Evolutionary conservation across 2,888 invertebrate species (phyloP).

Genomic region (Drosophila paucipuncta): DNA sequence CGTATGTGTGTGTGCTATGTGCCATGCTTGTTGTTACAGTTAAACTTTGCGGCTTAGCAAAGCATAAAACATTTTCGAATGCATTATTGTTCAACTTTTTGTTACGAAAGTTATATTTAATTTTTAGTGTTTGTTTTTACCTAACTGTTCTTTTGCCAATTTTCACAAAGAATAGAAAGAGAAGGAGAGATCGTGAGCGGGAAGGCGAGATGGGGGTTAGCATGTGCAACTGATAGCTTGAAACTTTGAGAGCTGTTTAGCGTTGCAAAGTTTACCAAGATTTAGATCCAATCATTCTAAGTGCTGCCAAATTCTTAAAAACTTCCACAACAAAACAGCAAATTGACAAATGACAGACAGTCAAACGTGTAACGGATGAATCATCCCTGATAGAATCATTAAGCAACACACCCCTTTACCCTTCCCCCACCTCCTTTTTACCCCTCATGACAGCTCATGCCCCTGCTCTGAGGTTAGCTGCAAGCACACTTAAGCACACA

Average conservation of each 20-base stretch:
- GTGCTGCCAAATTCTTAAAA: slow-evolving; percentile 44
- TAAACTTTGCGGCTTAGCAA: slow-evolving; percentile 57
- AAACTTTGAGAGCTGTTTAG: slow-evolving; percentile 16
- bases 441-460: neutral
- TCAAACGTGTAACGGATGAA: slow-evolving; percentile 43
- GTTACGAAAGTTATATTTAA: slow-evolving; percentile 32
- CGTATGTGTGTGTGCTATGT: neutral
- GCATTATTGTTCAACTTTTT: slow-evolving; percentile 67
- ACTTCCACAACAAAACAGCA: neutral
- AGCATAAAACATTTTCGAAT: slow-evolving; percentile 71
- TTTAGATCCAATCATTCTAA: slow-evolving; percentile 60
- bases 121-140: slow-evolving; percentile 28
- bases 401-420: slow-evolving; percentile 13
- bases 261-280: slow-evolving; percentile 7
- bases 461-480: neutral
- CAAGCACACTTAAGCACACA: slow-evolving; percentile 66
- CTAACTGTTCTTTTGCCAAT: neutral
- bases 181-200: no score
- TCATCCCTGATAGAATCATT: slow-evolving; percentile 57
- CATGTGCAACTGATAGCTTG: slow-evolving; percentile 21
- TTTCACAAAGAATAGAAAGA: neutral
- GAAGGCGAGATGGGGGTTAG: neutral
- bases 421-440: neutral
- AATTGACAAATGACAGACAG: slow-evolving; percentile 65
- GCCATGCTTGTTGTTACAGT: slow-evolving; percentile 39